These are phyloP conservation scores for Hyposoter dolosus DNA, from an alignment of 2,888 invertebrate genomes.

Conservation along the genomic window DNA sequence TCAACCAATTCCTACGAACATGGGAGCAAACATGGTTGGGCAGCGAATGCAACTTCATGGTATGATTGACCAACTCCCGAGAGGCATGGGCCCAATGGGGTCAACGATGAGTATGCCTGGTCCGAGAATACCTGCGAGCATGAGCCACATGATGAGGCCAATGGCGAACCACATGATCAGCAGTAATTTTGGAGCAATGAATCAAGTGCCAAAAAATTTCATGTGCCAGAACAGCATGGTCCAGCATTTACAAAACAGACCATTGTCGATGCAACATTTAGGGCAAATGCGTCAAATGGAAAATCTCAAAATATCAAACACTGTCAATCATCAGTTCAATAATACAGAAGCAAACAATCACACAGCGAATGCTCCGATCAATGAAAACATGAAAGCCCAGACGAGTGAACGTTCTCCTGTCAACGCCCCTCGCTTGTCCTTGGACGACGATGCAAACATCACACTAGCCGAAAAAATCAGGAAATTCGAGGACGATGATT, in stretches of 20 bases:
- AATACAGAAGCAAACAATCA: constrained; percentile 15
- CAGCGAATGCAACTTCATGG: constrained; percentile 85
- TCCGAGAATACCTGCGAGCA: constrained; percentile 83
- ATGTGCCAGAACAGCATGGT: constrained; percentile 85
- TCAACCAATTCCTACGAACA: constrained; percentile 85
- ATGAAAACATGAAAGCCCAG: constrained; percentile 80
- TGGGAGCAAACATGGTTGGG: constrained; percentile 51
- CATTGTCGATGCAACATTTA: constrained; percentile 88
- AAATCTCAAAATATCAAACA: constrained; percentile 82
- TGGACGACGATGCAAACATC: constrained; percentile 82
- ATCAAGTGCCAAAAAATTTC: constrained; percentile 88
- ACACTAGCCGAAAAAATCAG: constrained; percentile 79
- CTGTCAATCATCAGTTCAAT: background rate
- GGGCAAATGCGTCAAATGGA: constrained; percentile 85
- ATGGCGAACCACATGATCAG: constrained; percentile 83
- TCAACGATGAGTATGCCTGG: constrained; percentile 82
- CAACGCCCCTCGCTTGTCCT: constrained; percentile 78
- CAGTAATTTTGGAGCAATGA: constrained; percentile 90
- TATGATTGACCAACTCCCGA: constrained; percentile 88
- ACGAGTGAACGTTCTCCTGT: constrained; percentile 77
- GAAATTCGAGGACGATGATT: constrained; percentile 80
- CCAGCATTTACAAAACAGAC: constrained; percentile 83
- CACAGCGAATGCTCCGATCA: constrained; percentile 76
- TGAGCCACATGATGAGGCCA: constrained; percentile 82
- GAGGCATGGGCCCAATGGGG: constrained; percentile 88